A percentile compares a stretch with the other conserved stretches of the same genome.
Evolutionary conservation across 2,797 vertebrate species (phyloP).

Genomic region (Spondyliosoma cantharus): DNA sequence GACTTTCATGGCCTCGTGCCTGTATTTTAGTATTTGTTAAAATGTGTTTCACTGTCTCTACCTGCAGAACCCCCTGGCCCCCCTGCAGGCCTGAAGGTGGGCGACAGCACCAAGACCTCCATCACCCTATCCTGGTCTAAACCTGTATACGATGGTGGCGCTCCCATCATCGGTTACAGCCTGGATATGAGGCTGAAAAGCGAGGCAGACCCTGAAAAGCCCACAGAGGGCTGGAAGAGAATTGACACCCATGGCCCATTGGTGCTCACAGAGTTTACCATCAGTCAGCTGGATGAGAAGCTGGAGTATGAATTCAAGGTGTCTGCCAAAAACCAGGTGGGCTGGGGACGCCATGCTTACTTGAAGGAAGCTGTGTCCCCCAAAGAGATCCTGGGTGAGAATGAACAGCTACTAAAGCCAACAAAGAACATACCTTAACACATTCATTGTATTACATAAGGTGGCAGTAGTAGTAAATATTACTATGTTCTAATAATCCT

Average conservation of each 20-base stretch:
- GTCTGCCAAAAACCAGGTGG: constrained; percentile 96
- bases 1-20: background rate
- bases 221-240: constrained; percentile 93
- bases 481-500: background rate
- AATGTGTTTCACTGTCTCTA: constrained; percentile 8
- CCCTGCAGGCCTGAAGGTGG: constrained; percentile 92
- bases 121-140: constrained; percentile 94
- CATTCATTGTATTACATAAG: background rate
- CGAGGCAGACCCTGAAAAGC: constrained; percentile 85
- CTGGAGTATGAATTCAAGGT: constrained; percentile 96
- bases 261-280: constrained; percentile 94
- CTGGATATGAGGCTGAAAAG: constrained; percentile 94
- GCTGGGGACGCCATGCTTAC: constrained; percentile 95
- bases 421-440: background rate
- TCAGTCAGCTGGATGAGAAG: constrained; percentile 91
- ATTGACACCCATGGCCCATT: constrained; percentile 92
- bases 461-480: background rate
- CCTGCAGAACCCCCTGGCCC: constrained; percentile 95
- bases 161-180: constrained; percentile 95
- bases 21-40: background rate
- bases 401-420: background rate
- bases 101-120: constrained; percentile 94
- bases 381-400: constrained; percentile 94
- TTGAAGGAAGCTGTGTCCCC: constrained; percentile 94
- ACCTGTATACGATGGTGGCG: constrained; percentile 96